Conservation (phyloP, 2,888 invertebrate genomes). For the Drosophila paramelanica region DNA sequence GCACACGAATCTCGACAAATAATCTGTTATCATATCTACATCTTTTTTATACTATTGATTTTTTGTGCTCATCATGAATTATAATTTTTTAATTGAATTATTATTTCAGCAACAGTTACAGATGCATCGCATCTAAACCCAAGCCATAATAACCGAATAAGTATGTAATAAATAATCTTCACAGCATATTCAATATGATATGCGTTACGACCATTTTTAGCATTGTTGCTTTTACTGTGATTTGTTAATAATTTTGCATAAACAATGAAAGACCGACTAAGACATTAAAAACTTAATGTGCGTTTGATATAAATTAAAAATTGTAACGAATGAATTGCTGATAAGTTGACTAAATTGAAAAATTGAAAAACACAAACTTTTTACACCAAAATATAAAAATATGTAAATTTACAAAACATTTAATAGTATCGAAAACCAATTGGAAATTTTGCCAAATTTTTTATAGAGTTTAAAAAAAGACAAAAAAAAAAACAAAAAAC, state of each 20-base stretch:
- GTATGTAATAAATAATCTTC: constrained; percentile 26
- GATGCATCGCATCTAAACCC: constrained; percentile 18
- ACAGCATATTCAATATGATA: constrained; percentile 24
- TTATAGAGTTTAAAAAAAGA: constrained; percentile 31
- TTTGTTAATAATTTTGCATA: constrained; percentile 74
- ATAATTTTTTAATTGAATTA: constrained; percentile 2
- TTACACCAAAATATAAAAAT: constrained; percentile 41
- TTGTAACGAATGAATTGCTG: constrained; percentile 43
- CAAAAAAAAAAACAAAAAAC: constrained; percentile 14
- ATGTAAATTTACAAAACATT: constrained; percentile 1
- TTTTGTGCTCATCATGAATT: neutral
- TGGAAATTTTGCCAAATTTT: constrained; percentile 61
- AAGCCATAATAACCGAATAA: constrained; percentile 48
- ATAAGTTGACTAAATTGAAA: constrained; percentile 62
- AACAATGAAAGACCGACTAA: constrained; percentile 47
- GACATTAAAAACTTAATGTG: constrained; percentile 30
- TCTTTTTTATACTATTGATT: neutral
- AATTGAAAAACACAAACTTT: constrained; percentile 21
- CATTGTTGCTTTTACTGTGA: constrained; percentile 78
- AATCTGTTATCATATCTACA: neutral
- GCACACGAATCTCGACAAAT: neutral
- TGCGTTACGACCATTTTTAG: constrained; percentile 51
- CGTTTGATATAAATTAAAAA: constrained; percentile 19
- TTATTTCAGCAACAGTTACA: constrained; percentile 42
- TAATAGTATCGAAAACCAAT: constrained; percentile 40